Evolutionary conservation across 2,113 vertebrate species (phyloP).

Genomic region (Oryzias javanicus): DNA sequence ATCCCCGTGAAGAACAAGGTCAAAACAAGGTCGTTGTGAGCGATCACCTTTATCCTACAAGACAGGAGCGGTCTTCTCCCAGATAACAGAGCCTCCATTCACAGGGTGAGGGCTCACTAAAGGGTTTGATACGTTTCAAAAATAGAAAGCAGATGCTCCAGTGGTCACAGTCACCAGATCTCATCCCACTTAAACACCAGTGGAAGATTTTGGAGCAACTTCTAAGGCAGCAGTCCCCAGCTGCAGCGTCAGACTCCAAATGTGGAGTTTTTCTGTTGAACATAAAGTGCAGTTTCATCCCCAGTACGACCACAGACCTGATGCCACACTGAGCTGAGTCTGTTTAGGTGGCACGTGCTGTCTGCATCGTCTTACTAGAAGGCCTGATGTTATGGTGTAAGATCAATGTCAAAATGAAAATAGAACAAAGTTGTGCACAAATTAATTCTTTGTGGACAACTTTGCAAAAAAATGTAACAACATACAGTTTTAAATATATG

Average conservation of each 20-base stretch:
- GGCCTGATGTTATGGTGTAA: too few species aligned
- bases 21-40: too few species aligned
- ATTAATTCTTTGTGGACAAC: too few species aligned
- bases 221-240: not conserved
- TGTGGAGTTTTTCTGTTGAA: not conserved
- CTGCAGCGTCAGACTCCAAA: not conserved
- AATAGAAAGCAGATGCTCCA: not conserved
- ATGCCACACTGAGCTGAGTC: not conserved
- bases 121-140: not conserved
- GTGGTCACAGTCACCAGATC: not conserved
- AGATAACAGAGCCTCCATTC: not conserved
- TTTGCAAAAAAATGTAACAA: too few species aligned
- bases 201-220: not conserved
- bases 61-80: not conserved
- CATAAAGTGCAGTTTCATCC: not conserved
- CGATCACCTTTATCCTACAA: too few species aligned
- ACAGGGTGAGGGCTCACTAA: not conserved
- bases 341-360: not conserved
- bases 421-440: too few species aligned
- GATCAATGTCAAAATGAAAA: too few species aligned
- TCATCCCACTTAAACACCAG: constrained; percentile 1
- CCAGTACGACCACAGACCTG: not conserved
- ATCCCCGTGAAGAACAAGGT: too few species aligned
- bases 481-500: too few species aligned
- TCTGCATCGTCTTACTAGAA: not conserved